Percentiles rank a stretch among this genome's conserved stretches.
Evolutionary conservation across 2,888 invertebrate species (phyloP).

Genomic region (Nesidiocoris tenuis): DNA sequence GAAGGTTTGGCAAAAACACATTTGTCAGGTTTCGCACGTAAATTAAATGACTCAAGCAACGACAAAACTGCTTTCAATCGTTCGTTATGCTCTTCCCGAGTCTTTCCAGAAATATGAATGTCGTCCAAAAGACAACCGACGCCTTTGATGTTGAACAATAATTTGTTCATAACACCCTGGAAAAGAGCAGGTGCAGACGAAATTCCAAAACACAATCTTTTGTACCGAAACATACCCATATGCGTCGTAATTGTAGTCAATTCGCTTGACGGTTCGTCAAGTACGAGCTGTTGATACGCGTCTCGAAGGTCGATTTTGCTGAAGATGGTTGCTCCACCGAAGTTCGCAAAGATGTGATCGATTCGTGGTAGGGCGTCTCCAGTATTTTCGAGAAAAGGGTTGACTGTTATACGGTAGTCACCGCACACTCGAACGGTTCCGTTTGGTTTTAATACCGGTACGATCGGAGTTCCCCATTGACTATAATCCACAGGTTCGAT

Average conservation of each 20-base stretch:
- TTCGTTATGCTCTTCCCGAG: conserved; percentile 20
- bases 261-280: conserved; percentile 50
- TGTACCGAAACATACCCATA: conserved; percentile 51
- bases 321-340: conserved; percentile 52
- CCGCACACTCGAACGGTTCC: conserved; percentile 53
- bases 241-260: conserved; percentile 53
- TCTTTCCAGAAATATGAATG: conserved; percentile 18
- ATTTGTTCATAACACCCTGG: conserved; percentile 30
- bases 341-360: conserved; percentile 49
- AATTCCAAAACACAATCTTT: conserved; percentile 51
- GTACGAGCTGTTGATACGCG: conserved; percentile 53
- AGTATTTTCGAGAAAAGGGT: conserved; percentile 50
- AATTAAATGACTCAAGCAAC: conserved; percentile 19
- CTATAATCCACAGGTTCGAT: conserved; percentile 49
- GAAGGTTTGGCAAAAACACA: conserved; percentile 17
- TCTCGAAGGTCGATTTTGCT: conserved; percentile 54
- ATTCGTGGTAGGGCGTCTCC: conserved; percentile 50
- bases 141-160: conserved; percentile 14
- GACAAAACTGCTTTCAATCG: neutral
- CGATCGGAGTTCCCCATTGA: conserved; percentile 53
- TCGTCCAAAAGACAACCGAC: conserved; percentile 38
- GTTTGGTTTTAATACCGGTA: conserved; percentile 53
- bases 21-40: conserved; percentile 34
- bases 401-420: conserved; percentile 53
- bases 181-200: conserved; percentile 48